phyloP scores from a whole-genome alignment of 2,113 vertebrate genomes.

The Melierax canorus region DNA sequence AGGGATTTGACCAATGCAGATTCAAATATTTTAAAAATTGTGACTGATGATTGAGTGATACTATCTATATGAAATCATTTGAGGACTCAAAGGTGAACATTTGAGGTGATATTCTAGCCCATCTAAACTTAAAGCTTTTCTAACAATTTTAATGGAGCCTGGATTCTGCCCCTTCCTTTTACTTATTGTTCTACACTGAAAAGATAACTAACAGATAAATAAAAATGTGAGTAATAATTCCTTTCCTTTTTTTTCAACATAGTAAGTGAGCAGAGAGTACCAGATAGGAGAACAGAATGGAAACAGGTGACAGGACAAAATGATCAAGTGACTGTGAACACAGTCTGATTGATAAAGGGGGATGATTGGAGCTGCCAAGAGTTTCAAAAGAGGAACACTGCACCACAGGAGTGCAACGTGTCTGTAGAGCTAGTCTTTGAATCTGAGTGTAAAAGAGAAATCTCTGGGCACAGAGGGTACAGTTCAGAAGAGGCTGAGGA shows the following conservation, averaged over 20 bases:
- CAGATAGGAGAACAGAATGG: neutral
- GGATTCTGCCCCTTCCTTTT: neutral
- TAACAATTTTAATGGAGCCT: neutral
- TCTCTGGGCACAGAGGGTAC: neutral
- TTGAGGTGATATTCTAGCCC: neutral
- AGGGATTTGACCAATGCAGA: neutral
- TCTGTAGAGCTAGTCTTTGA: neutral
- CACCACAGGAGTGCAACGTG: fast-evolving
- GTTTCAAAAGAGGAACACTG: neutral
- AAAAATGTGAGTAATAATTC: neutral
- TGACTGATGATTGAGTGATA: neutral
- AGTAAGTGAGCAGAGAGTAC: neutral
- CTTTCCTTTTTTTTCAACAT: neutral
- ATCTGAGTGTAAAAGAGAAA: neutral
- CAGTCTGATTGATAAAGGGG: neutral
- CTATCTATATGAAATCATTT: neutral
- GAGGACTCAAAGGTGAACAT: neutral
- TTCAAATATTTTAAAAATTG: neutral
- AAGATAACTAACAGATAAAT: neutral
- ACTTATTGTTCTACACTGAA: neutral
- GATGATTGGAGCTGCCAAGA: neutral
- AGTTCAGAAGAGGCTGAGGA: neutral
- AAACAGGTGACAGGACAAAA: neutral
- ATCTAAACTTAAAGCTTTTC: neutral
- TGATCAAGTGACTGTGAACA: neutral